A percentile compares a stretch with the other conserved stretches of the same genome.
Conservation (phyloP, 2,888 invertebrate genomes). For the Cepaea hortensis region DNA sequence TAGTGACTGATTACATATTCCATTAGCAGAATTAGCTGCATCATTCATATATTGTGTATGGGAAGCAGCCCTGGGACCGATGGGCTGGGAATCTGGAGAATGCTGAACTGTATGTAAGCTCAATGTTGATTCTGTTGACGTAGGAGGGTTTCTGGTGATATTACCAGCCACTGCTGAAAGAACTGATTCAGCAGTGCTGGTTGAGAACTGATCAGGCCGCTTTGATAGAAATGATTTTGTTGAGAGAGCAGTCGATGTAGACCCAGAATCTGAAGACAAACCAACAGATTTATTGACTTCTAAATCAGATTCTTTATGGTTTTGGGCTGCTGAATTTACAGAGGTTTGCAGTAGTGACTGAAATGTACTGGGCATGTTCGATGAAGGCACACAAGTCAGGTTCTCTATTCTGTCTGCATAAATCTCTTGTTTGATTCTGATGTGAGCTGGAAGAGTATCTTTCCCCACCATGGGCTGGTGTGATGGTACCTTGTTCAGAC, state of each 20-base stretch:
- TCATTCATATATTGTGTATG: not conserved
- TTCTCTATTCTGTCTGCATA: not conserved
- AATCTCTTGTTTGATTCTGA: slow-evolving; percentile 27
- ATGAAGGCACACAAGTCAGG: not conserved
- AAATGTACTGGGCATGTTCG: not conserved
- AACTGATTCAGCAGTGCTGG: not conserved
- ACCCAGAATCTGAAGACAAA: not conserved
- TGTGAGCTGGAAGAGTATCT: not conserved
- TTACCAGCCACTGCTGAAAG: not conserved
- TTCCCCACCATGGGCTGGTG: not conserved
- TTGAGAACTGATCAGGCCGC: not conserved
- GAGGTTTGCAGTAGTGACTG: not conserved
- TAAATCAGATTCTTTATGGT: not conserved
- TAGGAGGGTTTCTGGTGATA: not conserved
- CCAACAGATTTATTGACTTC: not conserved
- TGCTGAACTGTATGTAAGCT: not conserved
- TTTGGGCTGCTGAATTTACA: not conserved
- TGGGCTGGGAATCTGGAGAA: not conserved
- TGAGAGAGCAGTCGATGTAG: not conserved
- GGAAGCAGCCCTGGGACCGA: not conserved
- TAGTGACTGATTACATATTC: not conserved
- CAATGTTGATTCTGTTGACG: not conserved
- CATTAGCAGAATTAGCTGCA: not conserved
- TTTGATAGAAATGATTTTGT: not conserved
- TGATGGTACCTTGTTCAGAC: not conserved